phyloP scores from a whole-genome alignment of 2,797 vertebrate genomes.

The Phataginus tetradactyla region DNA sequence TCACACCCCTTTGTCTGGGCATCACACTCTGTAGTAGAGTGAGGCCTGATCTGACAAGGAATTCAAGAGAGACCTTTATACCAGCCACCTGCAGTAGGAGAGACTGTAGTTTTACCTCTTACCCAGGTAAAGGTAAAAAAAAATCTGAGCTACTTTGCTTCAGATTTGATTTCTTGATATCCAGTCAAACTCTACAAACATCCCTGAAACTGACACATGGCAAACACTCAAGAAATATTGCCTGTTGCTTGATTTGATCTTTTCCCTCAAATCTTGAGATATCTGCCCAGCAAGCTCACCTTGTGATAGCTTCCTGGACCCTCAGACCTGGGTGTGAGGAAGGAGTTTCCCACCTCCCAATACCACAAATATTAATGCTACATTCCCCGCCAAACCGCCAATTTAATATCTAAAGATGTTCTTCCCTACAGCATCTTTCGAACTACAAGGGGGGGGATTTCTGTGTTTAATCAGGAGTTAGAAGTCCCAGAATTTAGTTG shows the following conservation, averaged over 20 bases:
- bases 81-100: background rate
- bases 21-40: background rate
- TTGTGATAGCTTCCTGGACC: background rate
- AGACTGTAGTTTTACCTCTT: background rate
- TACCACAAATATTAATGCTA: background rate
- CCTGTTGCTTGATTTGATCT: background rate
- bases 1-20: background rate
- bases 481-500: background rate
- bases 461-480: background rate
- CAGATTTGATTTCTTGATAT: background rate
- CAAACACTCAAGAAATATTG: background rate
- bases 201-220: background rate
- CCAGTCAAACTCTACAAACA: background rate
- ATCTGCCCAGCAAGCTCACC: background rate
- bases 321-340: background rate
- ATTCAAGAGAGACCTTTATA: background rate
- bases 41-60: background rate
- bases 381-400: rapidly evolving
- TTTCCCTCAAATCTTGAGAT: background rate
- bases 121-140: background rate
- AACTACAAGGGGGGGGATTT: background rate
- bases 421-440: background rate
- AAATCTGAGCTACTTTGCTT: background rate
- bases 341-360: background rate
- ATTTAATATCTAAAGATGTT: background rate